phyloP scores from a whole-genome alignment of 2,888 invertebrate genomes.

The Sarcophaga rosellei region DNA sequence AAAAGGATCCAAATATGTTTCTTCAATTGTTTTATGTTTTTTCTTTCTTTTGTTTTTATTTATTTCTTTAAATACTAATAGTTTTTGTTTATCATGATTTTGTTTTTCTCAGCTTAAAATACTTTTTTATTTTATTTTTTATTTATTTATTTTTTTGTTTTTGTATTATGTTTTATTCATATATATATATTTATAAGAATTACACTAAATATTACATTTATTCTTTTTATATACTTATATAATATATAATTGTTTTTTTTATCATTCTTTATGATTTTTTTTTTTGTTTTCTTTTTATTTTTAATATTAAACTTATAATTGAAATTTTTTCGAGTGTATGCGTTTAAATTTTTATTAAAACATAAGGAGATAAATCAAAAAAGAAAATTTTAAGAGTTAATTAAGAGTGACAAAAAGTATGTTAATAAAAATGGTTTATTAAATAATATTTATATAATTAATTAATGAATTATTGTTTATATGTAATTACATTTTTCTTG shows the following conservation, averaged over 20 bases:
- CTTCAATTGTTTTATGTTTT: constrained; percentile 21
- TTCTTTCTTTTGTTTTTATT: constrained; percentile 34
- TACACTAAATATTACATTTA: constrained; percentile 79
- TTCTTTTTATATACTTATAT: constrained; percentile 70
- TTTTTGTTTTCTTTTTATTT: constrained; percentile 59
- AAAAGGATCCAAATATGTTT: constrained; percentile 54
- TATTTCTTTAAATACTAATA: constrained; percentile 63
- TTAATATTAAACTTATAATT: constrained; percentile 70
- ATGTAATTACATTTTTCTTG: constrained; percentile 4
- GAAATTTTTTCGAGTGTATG: constrained; percentile 70
- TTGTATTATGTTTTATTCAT: constrained; percentile 35
- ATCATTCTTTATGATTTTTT: constrained; percentile 42
- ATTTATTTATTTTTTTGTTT: constrained; percentile 17
- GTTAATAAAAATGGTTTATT: constrained; percentile 36
- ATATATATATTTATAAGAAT: constrained; percentile 74
- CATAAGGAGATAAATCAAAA: constrained; percentile 13
- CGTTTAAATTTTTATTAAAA: constrained; percentile 54
- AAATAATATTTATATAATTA: constrained; percentile 38
- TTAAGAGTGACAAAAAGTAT: not conserved
- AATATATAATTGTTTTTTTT: constrained; percentile 72
- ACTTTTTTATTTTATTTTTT: constrained; percentile 43
- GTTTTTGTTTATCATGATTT: constrained; percentile 32
- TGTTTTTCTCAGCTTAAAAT: constrained; percentile 63
- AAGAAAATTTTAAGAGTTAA: too few relatives aligned
- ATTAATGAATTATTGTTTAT: constrained; percentile 50